A percentile compares a stretch with the other conserved stretches of the same genome.
Evolutionary conservation across 2,797 vertebrate genomes (phyloP).

Genomic region (Cetoscarus ocellatus): DNA sequence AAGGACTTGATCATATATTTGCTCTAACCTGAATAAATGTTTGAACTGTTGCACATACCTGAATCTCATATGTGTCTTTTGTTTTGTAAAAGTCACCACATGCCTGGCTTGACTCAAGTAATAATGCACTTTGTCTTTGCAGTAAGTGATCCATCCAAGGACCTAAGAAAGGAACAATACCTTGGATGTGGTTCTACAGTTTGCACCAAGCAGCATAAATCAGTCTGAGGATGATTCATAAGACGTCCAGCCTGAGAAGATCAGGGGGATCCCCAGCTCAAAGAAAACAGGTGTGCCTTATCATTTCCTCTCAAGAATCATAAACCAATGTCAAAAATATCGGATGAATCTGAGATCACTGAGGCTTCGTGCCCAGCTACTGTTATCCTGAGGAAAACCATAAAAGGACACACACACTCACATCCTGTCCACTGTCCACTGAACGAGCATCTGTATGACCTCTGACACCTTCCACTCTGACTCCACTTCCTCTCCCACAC

Average conservation of each 20-base stretch:
- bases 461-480: constrained; percentile 55
- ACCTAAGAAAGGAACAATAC: background rate
- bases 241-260: constrained; percentile 19
- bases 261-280: constrained; percentile 27
- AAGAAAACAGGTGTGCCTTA: constrained; percentile 39
- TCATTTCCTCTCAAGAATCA: constrained; percentile 54
- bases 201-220: constrained; percentile 15
- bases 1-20: too few relatives aligned
- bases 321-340: constrained; percentile 24
- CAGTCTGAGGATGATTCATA: constrained; percentile 30
- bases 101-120: background rate
- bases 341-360: constrained; percentile 52
- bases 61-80: background rate
- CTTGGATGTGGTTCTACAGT: constrained; percentile 11
- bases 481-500: constrained; percentile 70
- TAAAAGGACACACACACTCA: constrained; percentile 61
- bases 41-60: too few relatives aligned
- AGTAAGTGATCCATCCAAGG: background rate
- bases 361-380: constrained; percentile 50
- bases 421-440: constrained; percentile 77
- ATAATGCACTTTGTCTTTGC: background rate
- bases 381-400: constrained; percentile 65
- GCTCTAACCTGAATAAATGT: too few relatives aligned
- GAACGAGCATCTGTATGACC: constrained; percentile 74
- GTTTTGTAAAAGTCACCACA: background rate